phyloP scores from a whole-genome alignment of 2,797 vertebrate genomes.

The Luscinia megarhynchos region DNA sequence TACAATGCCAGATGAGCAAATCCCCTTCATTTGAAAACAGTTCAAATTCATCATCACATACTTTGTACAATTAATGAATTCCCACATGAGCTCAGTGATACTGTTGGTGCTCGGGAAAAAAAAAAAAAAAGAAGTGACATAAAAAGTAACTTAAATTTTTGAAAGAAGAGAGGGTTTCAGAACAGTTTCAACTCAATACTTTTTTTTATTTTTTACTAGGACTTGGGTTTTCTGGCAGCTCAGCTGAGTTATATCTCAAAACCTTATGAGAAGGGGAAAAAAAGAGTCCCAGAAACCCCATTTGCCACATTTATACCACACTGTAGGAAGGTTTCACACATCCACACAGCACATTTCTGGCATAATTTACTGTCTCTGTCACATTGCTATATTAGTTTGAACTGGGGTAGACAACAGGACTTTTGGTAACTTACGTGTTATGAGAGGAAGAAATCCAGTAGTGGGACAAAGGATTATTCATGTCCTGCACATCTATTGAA shows the following conservation, averaged over 20 bases:
- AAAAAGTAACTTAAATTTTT: background rate
- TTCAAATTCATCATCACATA: background rate
- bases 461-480: conserved; percentile 97
- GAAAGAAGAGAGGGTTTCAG: background rate
- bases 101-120: background rate
- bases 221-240: background rate
- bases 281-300: background rate
- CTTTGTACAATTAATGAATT: background rate
- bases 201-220: background rate
- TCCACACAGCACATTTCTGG: background rate
- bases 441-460: conserved; percentile 99
- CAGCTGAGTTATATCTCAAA: background rate
- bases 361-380: background rate
- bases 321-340: background rate
- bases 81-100: background rate
- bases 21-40: background rate
- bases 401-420: background rate
- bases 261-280: background rate
- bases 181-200: background rate
- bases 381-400: background rate
- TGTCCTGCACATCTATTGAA: conserved; percentile 84
- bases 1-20: background rate
- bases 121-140: background rate
- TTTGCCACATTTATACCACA: background rate
- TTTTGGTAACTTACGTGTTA: conserved; percentile 89